Evolutionary conservation across 2,888 invertebrate species (phyloP), one percentile per base, ranked within the genome.

Genomic region (Cybosia mesomella): DNA sequence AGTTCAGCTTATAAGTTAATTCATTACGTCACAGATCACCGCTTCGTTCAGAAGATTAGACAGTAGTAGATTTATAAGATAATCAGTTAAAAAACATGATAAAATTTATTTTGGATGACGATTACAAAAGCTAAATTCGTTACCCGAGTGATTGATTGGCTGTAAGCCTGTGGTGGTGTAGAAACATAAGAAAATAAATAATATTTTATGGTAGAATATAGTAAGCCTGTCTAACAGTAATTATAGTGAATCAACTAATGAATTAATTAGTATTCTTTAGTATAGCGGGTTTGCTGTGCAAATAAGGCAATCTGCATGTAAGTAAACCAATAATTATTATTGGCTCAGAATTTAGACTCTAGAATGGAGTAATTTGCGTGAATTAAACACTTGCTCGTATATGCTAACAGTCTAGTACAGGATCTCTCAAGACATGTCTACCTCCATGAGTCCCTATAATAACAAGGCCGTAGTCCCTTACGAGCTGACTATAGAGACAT

Each of bases 261-360:
- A 4, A 8, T 9, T n/a, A 49, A n/a, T 49, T 49, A 49, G 8
- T 49, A 49, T 43, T 43, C 43, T 2, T 49, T n/a, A 49, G 9
- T 49, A 49, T n/a, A n/a, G 2, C 49, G n/a, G 49, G 18, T 49
- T 49, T 18, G 9, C n/a, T 49, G 18, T 43, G 18, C 43, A 55
- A 55, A 55, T 22, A 28, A 55, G 55, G 15, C 15, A 24, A 15
- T 24, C 55, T 55, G 28, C 55, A 24, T 55, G 24, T 24, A 55
- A 24, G 55, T 39, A 24, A 39, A 36, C 0, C 34, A 58, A 34
- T 58, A 21, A 58, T 53, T 22, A 58, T 53, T 22, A 55, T 64
- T n/a, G 11, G 21, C n/a, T 43, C 8, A 64, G 15, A 15, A 58
- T 58, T 58, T 18, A 21, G 15, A 21, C 8, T 28, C 28, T 5